Conservation (phyloP, 2,797 vertebrate genomes). For the Dallia pectoralis region DNA sequence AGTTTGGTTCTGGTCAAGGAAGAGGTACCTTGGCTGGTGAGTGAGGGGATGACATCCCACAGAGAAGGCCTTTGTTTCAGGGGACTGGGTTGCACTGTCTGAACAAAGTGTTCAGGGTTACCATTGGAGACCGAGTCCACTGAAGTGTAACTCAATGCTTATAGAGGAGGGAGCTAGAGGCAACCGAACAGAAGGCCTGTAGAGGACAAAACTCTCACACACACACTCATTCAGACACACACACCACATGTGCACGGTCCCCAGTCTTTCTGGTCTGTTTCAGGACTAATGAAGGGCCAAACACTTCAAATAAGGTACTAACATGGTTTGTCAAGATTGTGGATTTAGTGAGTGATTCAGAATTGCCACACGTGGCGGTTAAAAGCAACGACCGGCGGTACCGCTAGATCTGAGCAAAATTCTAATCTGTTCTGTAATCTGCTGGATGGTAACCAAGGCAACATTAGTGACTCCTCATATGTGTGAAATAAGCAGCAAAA, state of each 20-base stretch:
- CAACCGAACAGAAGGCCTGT: slow-evolving; percentile 4
- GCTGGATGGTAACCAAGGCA: neutral
- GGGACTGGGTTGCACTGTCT: slow-evolving; percentile 48
- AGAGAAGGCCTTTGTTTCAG: slow-evolving; percentile 59
- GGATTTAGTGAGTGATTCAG: neutral
- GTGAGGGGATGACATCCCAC: slow-evolving; percentile 40
- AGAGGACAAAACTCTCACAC: slow-evolving; percentile 4
- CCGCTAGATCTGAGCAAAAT: neutral
- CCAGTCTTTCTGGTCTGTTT: neutral
- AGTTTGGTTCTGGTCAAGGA: slow-evolving; percentile 15
- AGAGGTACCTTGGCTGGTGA: slow-evolving; percentile 3
- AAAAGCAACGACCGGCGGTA: neutral
- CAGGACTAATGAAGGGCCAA: neutral
- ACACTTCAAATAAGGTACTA: neutral
- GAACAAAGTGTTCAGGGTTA: slow-evolving; percentile 60
- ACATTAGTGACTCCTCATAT: neutral
- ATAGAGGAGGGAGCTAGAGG: neutral
- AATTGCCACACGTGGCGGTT: neutral
- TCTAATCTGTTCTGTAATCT: neutral
- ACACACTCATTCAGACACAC: slow-evolving; percentile 1
- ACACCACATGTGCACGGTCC: neutral
- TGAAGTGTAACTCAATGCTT: slow-evolving; percentile 52
- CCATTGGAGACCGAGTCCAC: slow-evolving; percentile 49
- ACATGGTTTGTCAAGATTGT: too few species aligned
- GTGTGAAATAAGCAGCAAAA: neutral